Conservation (phyloP, 2,113 vertebrate species). For the Bettongia penicillata region DNA sequence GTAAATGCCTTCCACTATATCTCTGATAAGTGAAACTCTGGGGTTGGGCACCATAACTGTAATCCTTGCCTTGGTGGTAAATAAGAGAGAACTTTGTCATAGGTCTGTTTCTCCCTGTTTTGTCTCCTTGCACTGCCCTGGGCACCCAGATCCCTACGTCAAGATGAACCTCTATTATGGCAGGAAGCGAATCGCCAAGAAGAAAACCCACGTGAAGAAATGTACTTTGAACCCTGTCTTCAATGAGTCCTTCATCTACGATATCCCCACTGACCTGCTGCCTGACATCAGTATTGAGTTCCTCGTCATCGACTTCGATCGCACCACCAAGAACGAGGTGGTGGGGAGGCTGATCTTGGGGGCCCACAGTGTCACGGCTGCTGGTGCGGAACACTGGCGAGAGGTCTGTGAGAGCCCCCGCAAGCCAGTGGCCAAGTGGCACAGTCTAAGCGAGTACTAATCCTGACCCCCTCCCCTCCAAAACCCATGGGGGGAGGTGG, state of each 20-base stretch:
- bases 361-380: slow-evolving; percentile 87
- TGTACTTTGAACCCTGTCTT: slow-evolving; percentile 97
- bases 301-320: slow-evolving; percentile 96
- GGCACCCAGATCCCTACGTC: slow-evolving; percentile 93
- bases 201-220: slow-evolving; percentile 99
- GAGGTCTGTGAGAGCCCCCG: slow-evolving; percentile 93
- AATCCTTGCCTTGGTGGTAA: neutral
- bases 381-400: slow-evolving; percentile 91
- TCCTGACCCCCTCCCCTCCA: slow-evolving; percentile 20
- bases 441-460: slow-evolving; percentile 92
- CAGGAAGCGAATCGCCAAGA: slow-evolving; percentile 96
- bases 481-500: slow-evolving; percentile 31
- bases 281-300: slow-evolving; percentile 96
- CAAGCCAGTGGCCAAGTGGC: slow-evolving; percentile 95
- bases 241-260: slow-evolving; percentile 98
- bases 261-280: slow-evolving; percentile 93
- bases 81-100: slow-evolving; percentile 63
- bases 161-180: slow-evolving; percentile 99
- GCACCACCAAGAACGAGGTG: slow-evolving; percentile 96
- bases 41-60: neutral
- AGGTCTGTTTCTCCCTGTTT: slow-evolving; percentile 40
- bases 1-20: neutral
- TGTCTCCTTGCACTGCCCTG: neutral
- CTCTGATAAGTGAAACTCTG: neutral
- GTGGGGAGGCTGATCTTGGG: slow-evolving; percentile 94